These are phyloP conservation scores for Abrostola tripartita DNA, from an alignment of 2,888 invertebrate genomes.

Conservation along the genomic window DNA sequence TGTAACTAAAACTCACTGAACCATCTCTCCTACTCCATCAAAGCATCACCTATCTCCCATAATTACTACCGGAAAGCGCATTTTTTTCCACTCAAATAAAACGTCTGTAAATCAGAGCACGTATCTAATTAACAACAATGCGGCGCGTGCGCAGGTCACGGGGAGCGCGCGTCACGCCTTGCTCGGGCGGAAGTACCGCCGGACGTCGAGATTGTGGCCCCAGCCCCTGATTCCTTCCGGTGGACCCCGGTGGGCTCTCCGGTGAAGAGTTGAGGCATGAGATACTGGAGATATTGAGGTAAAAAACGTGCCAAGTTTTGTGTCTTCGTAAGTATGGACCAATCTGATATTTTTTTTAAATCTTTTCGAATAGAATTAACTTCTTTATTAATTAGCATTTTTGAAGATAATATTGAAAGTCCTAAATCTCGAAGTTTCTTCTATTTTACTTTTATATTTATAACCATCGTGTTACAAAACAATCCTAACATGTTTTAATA, in stretches of 20 bases:
- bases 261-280: slow-evolving; percentile 42
- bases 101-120: slow-evolving; percentile 53
- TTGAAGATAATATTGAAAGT: too few relatives aligned
- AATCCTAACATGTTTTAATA: too few relatives aligned
- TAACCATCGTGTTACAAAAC: too few relatives aligned
- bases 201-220: slow-evolving; percentile 86
- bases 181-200: slow-evolving; percentile 78
- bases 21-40: slow-evolving; percentile 24
- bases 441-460: too few relatives aligned
- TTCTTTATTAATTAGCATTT: neutral
- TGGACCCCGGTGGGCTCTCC: slow-evolving; percentile 64
- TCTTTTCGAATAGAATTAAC: neutral
- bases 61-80: slow-evolving; percentile 53
- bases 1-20: slow-evolving; percentile 9
- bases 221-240: slow-evolving; percentile 87
- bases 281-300: slow-evolving; percentile 36
- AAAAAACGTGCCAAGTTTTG: slow-evolving; percentile 3
- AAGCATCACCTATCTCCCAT: slow-evolving; percentile 23
- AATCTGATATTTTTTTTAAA: neutral
- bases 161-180: slow-evolving; percentile 70
- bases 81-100: slow-evolving; percentile 44
- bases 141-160: slow-evolving; percentile 81
- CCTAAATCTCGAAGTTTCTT: too few relatives aligned
- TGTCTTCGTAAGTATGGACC: neutral
- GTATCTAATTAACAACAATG: slow-evolving; percentile 63